Evolutionary conservation across 2,888 invertebrate genomes (phyloP).

Genomic region (Brenthis hecate): DNA sequence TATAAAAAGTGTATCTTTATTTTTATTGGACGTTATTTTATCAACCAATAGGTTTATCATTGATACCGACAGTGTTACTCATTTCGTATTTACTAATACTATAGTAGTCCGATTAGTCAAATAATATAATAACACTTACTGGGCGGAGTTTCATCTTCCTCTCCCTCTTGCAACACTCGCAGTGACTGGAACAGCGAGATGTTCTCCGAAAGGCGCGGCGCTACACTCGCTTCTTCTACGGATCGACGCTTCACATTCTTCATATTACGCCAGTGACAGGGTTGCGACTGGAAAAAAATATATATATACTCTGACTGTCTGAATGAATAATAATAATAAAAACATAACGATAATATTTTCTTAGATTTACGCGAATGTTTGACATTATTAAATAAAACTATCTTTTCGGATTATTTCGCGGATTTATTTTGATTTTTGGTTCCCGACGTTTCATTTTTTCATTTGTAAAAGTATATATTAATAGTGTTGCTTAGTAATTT

Average conservation of each 20-base stretch:
- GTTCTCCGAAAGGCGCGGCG: slow-evolving; percentile 89
- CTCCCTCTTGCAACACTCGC: slow-evolving; percentile 93
- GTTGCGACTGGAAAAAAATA: slow-evolving; percentile 86
- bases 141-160: slow-evolving; percentile 80
- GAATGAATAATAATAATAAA: neutral
- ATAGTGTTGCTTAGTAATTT: too few species aligned
- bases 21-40: too few species aligned
- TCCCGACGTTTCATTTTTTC: too few species aligned
- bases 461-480: too few species aligned
- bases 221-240: slow-evolving; percentile 68
- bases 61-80: neutral
- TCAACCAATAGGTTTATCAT: neutral
- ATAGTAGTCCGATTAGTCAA: neutral
- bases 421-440: too few species aligned
- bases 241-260: slow-evolving; percentile 91
- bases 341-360: neutral
- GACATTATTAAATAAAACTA: too few species aligned
- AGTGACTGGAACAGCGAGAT: slow-evolving; percentile 94
- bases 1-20: too few species aligned
- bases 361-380: too few species aligned
- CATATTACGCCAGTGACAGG: slow-evolving; percentile 95
- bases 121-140: slow-evolving; percentile 44
- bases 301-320: too few species aligned
- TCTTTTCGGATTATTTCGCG: too few species aligned
- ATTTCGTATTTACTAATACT: neutral